Evolutionary conservation across 64 coral and sea anemone genomes (phyloP).

Genomic region (Orbicella faveolata): DNA sequence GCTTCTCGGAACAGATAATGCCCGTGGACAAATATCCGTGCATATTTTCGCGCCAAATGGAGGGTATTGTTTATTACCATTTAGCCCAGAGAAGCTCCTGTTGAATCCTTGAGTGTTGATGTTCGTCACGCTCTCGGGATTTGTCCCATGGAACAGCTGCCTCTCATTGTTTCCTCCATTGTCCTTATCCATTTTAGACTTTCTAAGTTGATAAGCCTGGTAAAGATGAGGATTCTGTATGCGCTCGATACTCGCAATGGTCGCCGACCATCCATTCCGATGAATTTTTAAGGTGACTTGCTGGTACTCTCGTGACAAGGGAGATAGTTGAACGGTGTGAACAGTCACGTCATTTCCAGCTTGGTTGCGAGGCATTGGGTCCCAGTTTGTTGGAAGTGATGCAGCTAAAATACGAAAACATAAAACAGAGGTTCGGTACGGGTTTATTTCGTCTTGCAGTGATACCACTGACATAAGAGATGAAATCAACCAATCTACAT

Average conservation of each 20-base stretch:
- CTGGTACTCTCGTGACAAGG: conserved; percentile 11
- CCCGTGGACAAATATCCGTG: too few species aligned
- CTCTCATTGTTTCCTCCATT: conserved; percentile 42
- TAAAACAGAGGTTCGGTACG: background rate
- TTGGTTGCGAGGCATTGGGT: conserved; percentile 28
- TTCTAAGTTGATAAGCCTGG: conserved; percentile 16
- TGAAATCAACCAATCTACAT: background rate
- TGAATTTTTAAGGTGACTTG: background rate
- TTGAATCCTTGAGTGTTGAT: conserved; percentile 47
- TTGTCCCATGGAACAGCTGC: conserved; percentile 49
- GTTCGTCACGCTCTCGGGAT: background rate
- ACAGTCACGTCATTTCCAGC: conserved; percentile 26
- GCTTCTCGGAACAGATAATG: too few species aligned
- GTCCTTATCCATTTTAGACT: conserved; percentile 56
- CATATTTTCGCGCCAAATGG: too few species aligned
- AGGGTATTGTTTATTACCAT: background rate
- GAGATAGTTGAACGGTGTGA: background rate
- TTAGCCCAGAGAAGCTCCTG: conserved; percentile 42
- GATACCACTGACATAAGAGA: too few species aligned
- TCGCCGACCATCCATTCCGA: background rate
- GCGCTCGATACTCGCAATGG: conserved; percentile 17
- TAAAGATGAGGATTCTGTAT: conserved; percentile 63
- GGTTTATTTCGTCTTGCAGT: too few species aligned
- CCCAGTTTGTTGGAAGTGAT: conserved; percentile 29
- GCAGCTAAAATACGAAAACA: background rate